Evolutionary conservation across 2,888 invertebrate genomes (phyloP), one percentile per base, ranked within the genome.

Genomic region (Perdita meconis): DNA sequence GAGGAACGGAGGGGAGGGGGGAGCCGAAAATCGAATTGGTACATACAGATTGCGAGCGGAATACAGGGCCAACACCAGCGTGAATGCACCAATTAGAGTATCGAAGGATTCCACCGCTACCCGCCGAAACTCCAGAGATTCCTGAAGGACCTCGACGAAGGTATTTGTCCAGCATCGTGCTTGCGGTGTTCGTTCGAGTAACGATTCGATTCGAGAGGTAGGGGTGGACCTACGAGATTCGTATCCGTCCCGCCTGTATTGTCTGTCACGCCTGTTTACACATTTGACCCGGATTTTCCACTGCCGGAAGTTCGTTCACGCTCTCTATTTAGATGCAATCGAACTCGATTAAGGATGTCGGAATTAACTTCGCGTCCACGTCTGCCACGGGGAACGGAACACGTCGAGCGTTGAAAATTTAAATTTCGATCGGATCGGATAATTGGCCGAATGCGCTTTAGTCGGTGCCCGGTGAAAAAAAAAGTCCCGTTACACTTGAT

Each of bases 41-140:
- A 72, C 81, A 83, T 80, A 82, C 80, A 83, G 83, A 80, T 80
- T 73, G 75, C 75, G 57, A 57, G 72, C 78, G 72, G 84, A 77
- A 84, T 85, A 75, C 71, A 85, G 79, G 70, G 72, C 74, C 85
- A 77, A 82, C 84, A 85, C 83, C 80, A 86, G 78, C 78, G 82
- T 89, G 90, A 90, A 90, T 90, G 89, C 88, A 85, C 90, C 90
- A 90, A 90, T 90, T 90, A 90, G 89, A 89, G 89, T 89, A 86
- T 89, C 87, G 90, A 87, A 88, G 89, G 90, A 90, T 90, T 90
- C 90, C 87, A 87, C 78, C 85, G 89, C 84, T 81, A 85, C 83
- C 75, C 85, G 85, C 80, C 86, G 88, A 89, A 89, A 89, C 89
- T 89, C 86, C 88, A 80, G 88, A 88, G 88, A 90, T 90, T 90